Conservation (phyloP, 2,797 vertebrate species). For the Pelochelys cantorii region DNA sequence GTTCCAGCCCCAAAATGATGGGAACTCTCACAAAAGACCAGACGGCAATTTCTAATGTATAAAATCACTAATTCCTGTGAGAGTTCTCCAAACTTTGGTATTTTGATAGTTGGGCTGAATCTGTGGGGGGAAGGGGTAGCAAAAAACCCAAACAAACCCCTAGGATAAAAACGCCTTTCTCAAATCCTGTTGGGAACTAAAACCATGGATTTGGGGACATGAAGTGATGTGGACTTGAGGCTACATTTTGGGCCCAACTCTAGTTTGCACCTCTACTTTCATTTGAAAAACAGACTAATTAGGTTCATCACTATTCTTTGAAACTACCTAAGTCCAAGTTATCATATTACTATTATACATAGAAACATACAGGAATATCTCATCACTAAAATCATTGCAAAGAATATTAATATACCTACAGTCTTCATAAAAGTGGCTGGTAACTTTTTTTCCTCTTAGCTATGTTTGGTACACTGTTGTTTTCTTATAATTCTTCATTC, state of each 20-base stretch:
- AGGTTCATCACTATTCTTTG: not conserved
- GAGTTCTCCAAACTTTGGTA: not conserved
- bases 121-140: not conserved
- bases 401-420: not conserved
- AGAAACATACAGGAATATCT: not conserved
- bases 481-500: not conserved
- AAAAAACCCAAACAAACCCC: not conserved
- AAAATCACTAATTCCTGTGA: not conserved
- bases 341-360: not conserved
- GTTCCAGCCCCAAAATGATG: not conserved
- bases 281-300: not conserved
- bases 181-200: not conserved
- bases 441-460: not conserved
- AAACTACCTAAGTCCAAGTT: not conserved
- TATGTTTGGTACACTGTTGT: not conserved
- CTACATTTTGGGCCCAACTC: not conserved
- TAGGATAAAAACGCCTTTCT: not conserved
- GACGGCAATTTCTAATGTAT: constrained; percentile 13
- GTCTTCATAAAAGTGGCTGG: not conserved
- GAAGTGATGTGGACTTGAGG: not conserved
- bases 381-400: not conserved
- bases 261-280: not conserved
- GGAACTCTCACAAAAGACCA: not conserved
- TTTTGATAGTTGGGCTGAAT: not conserved
- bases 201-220: not conserved